Base-by-base conservation (phyloP, 2,888 invertebrate species). In the Matsumyia berberina region DNA sequence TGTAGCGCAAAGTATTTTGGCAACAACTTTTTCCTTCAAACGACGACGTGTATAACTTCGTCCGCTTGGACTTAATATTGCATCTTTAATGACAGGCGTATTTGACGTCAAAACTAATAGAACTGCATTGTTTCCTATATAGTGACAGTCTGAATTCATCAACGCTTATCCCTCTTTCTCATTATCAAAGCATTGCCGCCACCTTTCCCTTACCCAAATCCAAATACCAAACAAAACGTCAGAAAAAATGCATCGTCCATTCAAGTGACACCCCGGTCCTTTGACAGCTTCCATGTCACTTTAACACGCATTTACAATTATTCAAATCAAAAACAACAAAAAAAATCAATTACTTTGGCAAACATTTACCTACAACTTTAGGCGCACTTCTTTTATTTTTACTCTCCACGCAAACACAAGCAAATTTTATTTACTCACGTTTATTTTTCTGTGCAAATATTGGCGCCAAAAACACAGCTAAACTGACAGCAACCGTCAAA, bases 381-480 rank as follows among this genome's bases (percentile, higher is more conserved):
- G 35, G 12, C 39, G 12, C 24, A 24, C 24, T 24, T 24, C 4
- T 1, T 29, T 37, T 58, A 37, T 66, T 15, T 17, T 53, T 46
- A 15, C 17, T 12, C 11, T 46, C 37, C 11, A 49, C 49, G 7
- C 49, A 55, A 35, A n/a, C 39, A n/a, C 4, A 42, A 7, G 7
- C 5, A 3, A 53, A 24, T 11, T 39, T n/a, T 57, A 62, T 74
- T 67, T 62, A 17, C 72, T 7, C 24, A 46, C 17, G 62, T 49
- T 64, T 15, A 57, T 57, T 46, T 46, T 35, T 33, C 35, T 57
- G 15, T 49, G 67, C 42, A 79, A 74, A 85, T 79, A 85, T 74
- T 79, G 79, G 74, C 83, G 73, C 79, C 79, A 79, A 79, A 81
- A 78, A 77, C 66, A 73, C 44, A 33, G 60, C 46, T 60, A 53